Percentiles rank a stretch among this genome's conserved stretches.
Evolutionary conservation across 2,888 invertebrate genomes (phyloP).

Genomic region (Epinotia bilunana): DNA sequence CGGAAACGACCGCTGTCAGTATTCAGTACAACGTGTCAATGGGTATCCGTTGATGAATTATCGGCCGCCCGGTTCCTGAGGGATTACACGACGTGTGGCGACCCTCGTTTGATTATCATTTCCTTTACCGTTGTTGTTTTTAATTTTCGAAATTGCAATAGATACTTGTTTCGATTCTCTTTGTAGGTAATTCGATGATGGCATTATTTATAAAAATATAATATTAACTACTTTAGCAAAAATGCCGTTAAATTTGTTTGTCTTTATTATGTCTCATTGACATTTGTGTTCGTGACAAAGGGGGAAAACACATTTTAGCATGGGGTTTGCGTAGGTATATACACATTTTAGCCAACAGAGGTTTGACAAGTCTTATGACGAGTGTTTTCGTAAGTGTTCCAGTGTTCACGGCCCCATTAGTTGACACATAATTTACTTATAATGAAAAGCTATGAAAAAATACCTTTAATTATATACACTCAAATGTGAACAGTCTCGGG

Average conservation of each 20-base stretch:
- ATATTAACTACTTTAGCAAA: too few relatives aligned
- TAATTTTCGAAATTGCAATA: constrained; percentile 33
- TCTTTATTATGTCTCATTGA: too few relatives aligned
- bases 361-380: too few relatives aligned
- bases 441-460: not conserved
- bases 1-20: constrained; percentile 56
- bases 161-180: constrained; percentile 12
- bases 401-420: too few relatives aligned
- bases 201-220: too few relatives aligned
- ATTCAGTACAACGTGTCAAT: constrained; percentile 58
- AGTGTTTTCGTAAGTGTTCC: too few relatives aligned
- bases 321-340: too few relatives aligned
- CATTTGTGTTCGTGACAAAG: too few relatives aligned
- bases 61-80: constrained; percentile 48
- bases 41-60: constrained; percentile 57
- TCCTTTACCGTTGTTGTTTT: constrained; percentile 35
- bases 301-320: too few relatives aligned
- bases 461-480: not conserved
- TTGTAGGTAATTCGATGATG: constrained; percentile 3
- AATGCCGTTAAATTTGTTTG: too few relatives aligned
- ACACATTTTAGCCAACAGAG: too few relatives aligned
- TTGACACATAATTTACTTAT: not conserved
- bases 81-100: constrained; percentile 43
- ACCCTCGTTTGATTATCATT: constrained; percentile 40
- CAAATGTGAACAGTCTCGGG: not conserved